Evolutionary conservation across 2,113 vertebrate species (phyloP).

Genomic region (Brachirus orientalis): DNA sequence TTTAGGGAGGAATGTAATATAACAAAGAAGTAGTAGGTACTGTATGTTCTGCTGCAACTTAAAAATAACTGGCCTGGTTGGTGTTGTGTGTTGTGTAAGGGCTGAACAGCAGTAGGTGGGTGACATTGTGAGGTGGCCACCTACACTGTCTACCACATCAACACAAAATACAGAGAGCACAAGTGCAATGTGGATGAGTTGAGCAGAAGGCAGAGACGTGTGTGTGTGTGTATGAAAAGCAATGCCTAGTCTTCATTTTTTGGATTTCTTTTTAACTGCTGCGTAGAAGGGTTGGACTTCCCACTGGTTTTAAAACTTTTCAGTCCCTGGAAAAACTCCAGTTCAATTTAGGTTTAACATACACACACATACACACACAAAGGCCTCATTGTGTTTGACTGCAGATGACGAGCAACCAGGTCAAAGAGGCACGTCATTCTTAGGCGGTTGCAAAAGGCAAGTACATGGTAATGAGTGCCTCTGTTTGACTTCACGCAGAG

Average conservation of each 20-base stretch:
- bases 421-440: slow-evolving; percentile 68
- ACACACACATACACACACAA: slow-evolving; percentile 54
- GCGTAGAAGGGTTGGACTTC: slow-evolving; percentile 63
- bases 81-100: slow-evolving; percentile 57
- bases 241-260: slow-evolving; percentile 61
- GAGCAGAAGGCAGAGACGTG: slow-evolving; percentile 22
- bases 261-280: slow-evolving; percentile 68
- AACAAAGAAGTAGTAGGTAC: slow-evolving; percentile 3
- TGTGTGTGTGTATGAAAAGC: slow-evolving; percentile 47
- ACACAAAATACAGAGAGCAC: slow-evolving; percentile 57
- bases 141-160: slow-evolving; percentile 76
- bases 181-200: slow-evolving; percentile 65
- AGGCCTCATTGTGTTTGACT: slow-evolving; percentile 72
- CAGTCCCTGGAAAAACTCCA: slow-evolving; percentile 63
- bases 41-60: slow-evolving; percentile 22
- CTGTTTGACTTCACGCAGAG: no score
- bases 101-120: slow-evolving; percentile 65
- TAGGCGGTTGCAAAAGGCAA: slow-evolving; percentile 64
- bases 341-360: slow-evolving; percentile 56
- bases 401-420: slow-evolving; percentile 60
- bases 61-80: slow-evolving; percentile 38
- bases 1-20: neutral
- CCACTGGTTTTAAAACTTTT: slow-evolving; percentile 65
- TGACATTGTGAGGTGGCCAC: slow-evolving; percentile 69
- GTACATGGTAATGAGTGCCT: slow-evolving; percentile 64